Evolutionary conservation across 2,113 vertebrate species (phyloP).

Genomic region (Balaeniceps rex): DNA sequence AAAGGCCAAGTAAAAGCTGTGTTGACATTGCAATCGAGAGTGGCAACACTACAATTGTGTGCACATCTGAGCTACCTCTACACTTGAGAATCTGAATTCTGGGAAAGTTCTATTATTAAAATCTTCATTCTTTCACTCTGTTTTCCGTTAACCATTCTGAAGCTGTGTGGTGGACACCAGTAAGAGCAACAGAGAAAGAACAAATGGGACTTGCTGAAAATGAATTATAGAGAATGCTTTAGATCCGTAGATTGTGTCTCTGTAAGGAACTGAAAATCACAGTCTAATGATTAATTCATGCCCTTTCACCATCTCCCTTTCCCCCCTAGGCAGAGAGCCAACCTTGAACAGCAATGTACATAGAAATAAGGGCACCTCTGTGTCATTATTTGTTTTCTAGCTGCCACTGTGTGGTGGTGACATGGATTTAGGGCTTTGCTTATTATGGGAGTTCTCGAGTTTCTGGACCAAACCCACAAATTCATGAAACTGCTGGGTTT

Average conservation of each 20-base stretch:
- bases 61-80: neutral
- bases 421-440: neutral
- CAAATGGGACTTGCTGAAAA: neutral
- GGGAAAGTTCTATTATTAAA: neutral
- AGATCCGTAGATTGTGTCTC: neutral
- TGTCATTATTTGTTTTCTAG: neutral
- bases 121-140: neutral
- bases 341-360: neutral
- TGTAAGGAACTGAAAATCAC: neutral
- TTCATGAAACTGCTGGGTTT: neutral
- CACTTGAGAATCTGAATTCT: neutral
- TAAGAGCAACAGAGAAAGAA: neutral
- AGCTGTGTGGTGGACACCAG: neutral
- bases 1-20: neutral
- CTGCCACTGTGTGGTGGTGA: neutral
- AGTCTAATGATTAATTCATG: neutral
- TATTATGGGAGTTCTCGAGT: neutral
- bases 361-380: accelerated
- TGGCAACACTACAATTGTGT: neutral
- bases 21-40: neutral
- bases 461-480: neutral
- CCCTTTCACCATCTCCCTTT: neutral
- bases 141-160: neutral
- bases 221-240: neutral
- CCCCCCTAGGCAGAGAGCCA: neutral